These are phyloP conservation scores for Masticophis lateralis DNA, from an alignment of 2,797 vertebrate genomes.

Conservation along the genomic window DNA sequence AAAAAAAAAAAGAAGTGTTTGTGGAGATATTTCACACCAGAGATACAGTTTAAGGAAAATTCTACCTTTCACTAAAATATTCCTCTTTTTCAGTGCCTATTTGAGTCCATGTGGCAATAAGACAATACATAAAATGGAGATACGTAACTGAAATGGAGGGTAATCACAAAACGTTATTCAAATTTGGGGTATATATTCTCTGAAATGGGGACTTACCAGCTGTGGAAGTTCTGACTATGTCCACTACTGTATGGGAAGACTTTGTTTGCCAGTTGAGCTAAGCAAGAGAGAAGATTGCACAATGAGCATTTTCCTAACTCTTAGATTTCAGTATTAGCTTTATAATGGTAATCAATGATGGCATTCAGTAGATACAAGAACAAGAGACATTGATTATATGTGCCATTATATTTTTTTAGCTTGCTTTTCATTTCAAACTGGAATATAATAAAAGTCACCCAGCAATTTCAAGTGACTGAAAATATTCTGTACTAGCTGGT, in stretches of 20 bases:
- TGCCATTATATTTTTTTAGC: background rate
- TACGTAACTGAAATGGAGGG: background rate
- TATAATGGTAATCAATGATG: background rate
- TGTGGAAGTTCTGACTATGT: conserved; percentile 26
- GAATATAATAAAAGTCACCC: background rate
- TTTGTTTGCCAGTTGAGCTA: conserved; percentile 54
- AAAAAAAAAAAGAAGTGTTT: background rate
- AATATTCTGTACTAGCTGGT: background rate
- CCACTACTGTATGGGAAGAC: background rate
- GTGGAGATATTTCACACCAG: background rate
- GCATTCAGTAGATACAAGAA: background rate
- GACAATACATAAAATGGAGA: background rate
- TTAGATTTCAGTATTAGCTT: background rate
- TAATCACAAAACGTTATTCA: background rate
- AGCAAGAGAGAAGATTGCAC: rapidly evolving
- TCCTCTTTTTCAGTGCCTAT: background rate
- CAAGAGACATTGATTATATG: background rate
- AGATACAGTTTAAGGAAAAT: background rate
- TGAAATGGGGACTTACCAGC: conserved; percentile 33
- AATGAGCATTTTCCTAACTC: background rate
- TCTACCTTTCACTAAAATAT: background rate
- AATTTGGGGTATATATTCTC: background rate
- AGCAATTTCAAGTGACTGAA: background rate
- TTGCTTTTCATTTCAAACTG: background rate
- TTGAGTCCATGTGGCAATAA: background rate